phyloP scores from a whole-genome alignment of 1,140 invertebrate genomes.

The Harlomillsia oculata region DNA sequence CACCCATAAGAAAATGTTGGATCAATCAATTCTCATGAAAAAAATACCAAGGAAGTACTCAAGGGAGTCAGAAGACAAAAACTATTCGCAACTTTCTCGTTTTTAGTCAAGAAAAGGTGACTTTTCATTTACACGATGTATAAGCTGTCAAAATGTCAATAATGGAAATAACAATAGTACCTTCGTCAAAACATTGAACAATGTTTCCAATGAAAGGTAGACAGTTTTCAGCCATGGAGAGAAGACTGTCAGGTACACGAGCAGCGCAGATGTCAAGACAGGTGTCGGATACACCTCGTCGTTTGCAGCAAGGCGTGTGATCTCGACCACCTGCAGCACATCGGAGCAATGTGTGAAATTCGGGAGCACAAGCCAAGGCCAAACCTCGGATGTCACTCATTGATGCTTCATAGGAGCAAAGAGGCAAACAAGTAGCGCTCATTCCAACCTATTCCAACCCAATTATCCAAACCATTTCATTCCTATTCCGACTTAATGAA shows the following conservation, averaged over 20 bases:
- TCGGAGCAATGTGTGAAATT: slow-evolving; percentile 57
- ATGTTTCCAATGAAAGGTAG: slow-evolving; percentile 71
- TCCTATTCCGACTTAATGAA: too few relatives aligned
- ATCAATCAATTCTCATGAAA: neutral
- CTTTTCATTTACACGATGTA: too few relatives aligned
- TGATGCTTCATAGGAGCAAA: slow-evolving; percentile 70
- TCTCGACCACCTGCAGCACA: slow-evolving; percentile 64
- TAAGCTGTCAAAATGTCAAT: too few relatives aligned
- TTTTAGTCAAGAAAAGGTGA: too few relatives aligned
- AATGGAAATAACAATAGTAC: too few relatives aligned
- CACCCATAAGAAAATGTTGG: too few relatives aligned
- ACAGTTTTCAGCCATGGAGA: slow-evolving; percentile 51
- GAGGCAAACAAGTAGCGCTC: slow-evolving; percentile 59
- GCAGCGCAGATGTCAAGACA: slow-evolving; percentile 67
- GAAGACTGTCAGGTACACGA: slow-evolving; percentile 46
- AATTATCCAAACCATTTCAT: too few relatives aligned
- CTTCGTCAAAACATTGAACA: slow-evolving; percentile 74
- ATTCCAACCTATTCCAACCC: slow-evolving; percentile 57
- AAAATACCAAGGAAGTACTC: neutral
- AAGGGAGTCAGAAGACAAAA: too few relatives aligned
- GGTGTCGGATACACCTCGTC: slow-evolving; percentile 58
- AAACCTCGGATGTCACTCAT: slow-evolving; percentile 62
- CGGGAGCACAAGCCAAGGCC: slow-evolving; percentile 52
- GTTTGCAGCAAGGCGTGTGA: slow-evolving; percentile 57
- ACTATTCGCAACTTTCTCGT: too few relatives aligned